These are phyloP conservation scores for Pyrocephalus nanus DNA, from an alignment of 2,797 vertebrate genomes.

Conservation along the genomic window DNA sequence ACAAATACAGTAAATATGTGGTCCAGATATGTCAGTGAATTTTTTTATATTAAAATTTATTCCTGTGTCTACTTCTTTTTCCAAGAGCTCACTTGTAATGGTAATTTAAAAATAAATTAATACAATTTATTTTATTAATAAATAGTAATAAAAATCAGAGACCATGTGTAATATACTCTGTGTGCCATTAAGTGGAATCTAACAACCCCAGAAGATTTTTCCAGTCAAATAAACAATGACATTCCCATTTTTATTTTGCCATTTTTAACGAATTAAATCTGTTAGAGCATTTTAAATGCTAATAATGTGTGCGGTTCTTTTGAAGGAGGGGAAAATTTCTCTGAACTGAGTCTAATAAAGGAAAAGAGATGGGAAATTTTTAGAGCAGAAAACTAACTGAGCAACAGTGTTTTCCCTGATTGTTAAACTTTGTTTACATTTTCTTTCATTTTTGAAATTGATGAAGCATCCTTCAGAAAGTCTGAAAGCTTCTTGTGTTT, in stretches of 20 bases:
- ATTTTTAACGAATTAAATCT: neutral
- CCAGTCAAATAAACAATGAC: neutral
- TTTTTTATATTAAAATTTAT: conserved; percentile 17
- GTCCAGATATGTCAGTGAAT: neutral
- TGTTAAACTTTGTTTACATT: neutral
- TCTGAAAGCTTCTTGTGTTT: neutral
- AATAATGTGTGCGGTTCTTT: neutral
- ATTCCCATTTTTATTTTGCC: neutral
- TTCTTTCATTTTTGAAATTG: neutral
- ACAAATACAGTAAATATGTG: neutral
- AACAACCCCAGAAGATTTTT: neutral
- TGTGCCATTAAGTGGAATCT: neutral
- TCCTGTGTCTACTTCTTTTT: conserved; percentile 38
- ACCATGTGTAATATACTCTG: neutral
- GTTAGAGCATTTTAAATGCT: neutral
- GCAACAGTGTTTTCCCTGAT: neutral
- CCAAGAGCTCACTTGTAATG: neutral
- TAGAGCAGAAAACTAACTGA: neutral
- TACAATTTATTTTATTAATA: too few species aligned
- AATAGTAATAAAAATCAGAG: neutral
- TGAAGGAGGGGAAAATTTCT: neutral
- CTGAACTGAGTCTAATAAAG: neutral
- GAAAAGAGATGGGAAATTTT: neutral
- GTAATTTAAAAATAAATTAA: too few species aligned
- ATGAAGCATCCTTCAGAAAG: neutral